Evolutionary conservation across 1,140 invertebrate species (phyloP).

Genomic region (Oedothorax gibbosus): DNA sequence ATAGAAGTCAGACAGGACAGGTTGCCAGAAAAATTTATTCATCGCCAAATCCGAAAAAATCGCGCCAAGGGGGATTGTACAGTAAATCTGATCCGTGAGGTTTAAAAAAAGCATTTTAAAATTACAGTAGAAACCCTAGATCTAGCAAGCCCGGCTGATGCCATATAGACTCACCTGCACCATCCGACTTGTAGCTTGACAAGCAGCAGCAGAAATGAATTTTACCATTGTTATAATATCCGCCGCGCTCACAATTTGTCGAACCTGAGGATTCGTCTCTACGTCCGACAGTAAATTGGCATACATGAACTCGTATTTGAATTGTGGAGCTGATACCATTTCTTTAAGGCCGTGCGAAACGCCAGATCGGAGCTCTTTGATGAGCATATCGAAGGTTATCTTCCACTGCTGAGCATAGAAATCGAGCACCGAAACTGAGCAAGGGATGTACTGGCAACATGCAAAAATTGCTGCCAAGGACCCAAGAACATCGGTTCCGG

Average conservation of each 20-base stretch:
- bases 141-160: no score
- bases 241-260: background rate
- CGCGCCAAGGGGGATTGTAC: no score
- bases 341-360: background rate
- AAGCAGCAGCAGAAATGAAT: conserved; percentile 23
- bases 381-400: background rate
- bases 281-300: background rate
- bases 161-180: background rate
- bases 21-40: no score
- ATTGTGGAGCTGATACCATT: background rate
- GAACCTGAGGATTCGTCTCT: background rate
- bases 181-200: background rate
- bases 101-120: no score
- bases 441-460: background rate
- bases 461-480: background rate
- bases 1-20: no score
- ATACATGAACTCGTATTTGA: background rate
- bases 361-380: conserved; percentile 5
- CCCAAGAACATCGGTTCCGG: conserved; percentile 18
- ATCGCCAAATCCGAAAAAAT: no score
- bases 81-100: no score
- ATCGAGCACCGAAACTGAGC: background rate
- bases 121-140: no score
- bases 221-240: conserved; percentile 26
- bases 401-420: background rate